phyloP scores from a whole-genome alignment of 2,113 vertebrate genomes.

The Psilopogon haemacephalus region DNA sequence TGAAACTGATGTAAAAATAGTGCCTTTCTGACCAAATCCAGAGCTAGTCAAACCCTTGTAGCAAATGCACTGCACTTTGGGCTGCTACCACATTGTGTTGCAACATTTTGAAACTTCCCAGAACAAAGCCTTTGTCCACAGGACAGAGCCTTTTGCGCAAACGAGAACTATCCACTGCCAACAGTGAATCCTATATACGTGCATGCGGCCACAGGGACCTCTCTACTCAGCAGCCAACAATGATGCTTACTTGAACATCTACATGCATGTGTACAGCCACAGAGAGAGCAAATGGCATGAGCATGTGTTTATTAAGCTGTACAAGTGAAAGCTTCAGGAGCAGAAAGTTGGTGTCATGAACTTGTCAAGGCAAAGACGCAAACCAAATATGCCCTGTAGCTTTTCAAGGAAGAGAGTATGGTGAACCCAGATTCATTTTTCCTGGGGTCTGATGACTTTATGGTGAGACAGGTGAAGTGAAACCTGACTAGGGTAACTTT shows the following conservation, averaged over 20 bases:
- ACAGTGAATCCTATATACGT: accelerated
- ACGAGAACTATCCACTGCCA: neutral
- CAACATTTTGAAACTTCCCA: neutral
- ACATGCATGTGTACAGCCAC: neutral
- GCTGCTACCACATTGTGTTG: accelerated
- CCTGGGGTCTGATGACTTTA: neutral
- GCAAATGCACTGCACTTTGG: neutral
- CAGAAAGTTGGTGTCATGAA: neutral
- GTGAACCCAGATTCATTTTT: neutral
- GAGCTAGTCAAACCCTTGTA: neutral
- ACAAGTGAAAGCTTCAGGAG: neutral
- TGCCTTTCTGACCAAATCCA: neutral
- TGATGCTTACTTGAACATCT: accelerated
- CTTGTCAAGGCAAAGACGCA: neutral
- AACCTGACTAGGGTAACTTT: conserved; percentile 37
- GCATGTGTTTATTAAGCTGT: neutral
- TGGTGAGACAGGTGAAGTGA: conserved; percentile 49
- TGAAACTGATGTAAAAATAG: conserved; percentile 37
- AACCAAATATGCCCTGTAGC: neutral
- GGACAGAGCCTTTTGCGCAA: neutral
- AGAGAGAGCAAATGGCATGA: neutral
- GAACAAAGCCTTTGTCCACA: neutral
- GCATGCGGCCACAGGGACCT: no score
- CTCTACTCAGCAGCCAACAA: neutral
- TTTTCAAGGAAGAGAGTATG: neutral